Conservation (phyloP, 2,888 invertebrate species). For the Plagodis pulveraria region DNA sequence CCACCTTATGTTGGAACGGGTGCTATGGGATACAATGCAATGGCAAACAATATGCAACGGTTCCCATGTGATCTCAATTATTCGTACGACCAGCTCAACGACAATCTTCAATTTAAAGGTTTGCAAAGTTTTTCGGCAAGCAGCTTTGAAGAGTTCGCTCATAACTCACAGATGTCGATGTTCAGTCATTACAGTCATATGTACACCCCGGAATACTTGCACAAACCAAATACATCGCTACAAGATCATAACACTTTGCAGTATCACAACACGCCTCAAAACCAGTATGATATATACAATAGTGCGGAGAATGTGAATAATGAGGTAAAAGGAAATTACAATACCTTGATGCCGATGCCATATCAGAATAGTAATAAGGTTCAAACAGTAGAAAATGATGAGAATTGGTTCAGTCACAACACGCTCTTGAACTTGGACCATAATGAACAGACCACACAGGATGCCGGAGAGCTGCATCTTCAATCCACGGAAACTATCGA, state of each 20-base stretch:
- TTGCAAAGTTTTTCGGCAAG: slow-evolving; percentile 79
- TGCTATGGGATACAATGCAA: slow-evolving; percentile 63
- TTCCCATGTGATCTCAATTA: slow-evolving; percentile 80
- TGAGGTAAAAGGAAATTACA: slow-evolving; percentile 85
- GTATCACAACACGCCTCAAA: slow-evolving; percentile 66
- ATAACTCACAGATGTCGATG: slow-evolving; percentile 79
- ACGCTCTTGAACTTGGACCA: slow-evolving; percentile 71
- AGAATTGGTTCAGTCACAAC: slow-evolving; percentile 80
- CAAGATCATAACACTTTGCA: slow-evolving; percentile 64
- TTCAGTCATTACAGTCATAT: slow-evolving; percentile 81
- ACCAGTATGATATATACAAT: slow-evolving; percentile 75
- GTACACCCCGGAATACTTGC: slow-evolving; percentile 75
- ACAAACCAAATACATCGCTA: slow-evolving; percentile 62
- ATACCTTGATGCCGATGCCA: slow-evolving; percentile 87
- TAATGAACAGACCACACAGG: slow-evolving; percentile 68
- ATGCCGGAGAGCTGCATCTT: slow-evolving; percentile 54
- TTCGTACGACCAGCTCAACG: slow-evolving; percentile 67
- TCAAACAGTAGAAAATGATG: slow-evolving; percentile 85
- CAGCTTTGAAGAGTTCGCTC: slow-evolving; percentile 83
- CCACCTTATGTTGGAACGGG: slow-evolving; percentile 62
- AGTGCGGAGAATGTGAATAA: slow-evolving; percentile 66
- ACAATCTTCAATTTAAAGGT: slow-evolving; percentile 67
- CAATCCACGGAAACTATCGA: slow-evolving; percentile 51
- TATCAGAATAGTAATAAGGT: slow-evolving; percentile 88
- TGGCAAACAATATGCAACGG: slow-evolving; percentile 69